Evolutionary conservation across 1,140 invertebrate genomes (phyloP).

Genomic region (Eupeodes corollae): DNA sequence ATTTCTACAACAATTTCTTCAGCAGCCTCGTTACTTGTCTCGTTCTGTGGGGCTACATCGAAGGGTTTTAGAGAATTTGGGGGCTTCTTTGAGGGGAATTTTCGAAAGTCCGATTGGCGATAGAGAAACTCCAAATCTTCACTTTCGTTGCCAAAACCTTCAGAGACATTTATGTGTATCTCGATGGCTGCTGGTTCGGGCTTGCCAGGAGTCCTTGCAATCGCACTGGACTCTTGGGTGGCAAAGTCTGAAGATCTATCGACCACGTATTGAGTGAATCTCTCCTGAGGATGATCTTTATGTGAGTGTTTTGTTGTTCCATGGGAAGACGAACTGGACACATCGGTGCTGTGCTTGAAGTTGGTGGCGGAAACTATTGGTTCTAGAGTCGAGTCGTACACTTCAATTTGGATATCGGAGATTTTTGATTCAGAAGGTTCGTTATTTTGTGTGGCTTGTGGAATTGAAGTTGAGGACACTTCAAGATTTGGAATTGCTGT

Average conservation of each 20-base stretch:
- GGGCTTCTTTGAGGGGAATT: constrained; percentile 4
- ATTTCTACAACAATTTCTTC: constrained; percentile 36
- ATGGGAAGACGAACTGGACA: constrained; percentile 14
- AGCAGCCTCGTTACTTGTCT: constrained; percentile 2
- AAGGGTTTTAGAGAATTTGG: constrained; percentile 5
- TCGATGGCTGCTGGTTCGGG: constrained; percentile 32
- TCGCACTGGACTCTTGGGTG: constrained; percentile 16
- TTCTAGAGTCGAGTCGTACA: constrained; percentile 31
- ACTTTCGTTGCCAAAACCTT: constrained; percentile 29
- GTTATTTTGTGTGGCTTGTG: background rate
- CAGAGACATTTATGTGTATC: constrained; percentile 34
- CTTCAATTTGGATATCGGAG: constrained; percentile 34
- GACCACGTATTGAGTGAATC: constrained; percentile 32
- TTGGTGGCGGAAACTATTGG: constrained; percentile 31
- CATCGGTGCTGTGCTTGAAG: constrained; percentile 21
- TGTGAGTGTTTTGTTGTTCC: constrained; percentile 2
- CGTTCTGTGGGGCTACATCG: background rate
- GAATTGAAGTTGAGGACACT: background rate
- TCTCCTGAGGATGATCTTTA: constrained; percentile 11
- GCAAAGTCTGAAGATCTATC: constrained; percentile 27
- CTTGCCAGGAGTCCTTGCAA: constrained; percentile 14
- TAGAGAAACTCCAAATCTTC: constrained; percentile 33
- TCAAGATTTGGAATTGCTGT: background rate
- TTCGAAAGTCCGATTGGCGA: constrained; percentile 12
- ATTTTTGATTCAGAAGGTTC: constrained; percentile 29